A percentile compares a stretch with the other conserved stretches of the same genome.
Conservation (phyloP, 2,888 invertebrate species). For the Ernsta delagoae region DNA sequence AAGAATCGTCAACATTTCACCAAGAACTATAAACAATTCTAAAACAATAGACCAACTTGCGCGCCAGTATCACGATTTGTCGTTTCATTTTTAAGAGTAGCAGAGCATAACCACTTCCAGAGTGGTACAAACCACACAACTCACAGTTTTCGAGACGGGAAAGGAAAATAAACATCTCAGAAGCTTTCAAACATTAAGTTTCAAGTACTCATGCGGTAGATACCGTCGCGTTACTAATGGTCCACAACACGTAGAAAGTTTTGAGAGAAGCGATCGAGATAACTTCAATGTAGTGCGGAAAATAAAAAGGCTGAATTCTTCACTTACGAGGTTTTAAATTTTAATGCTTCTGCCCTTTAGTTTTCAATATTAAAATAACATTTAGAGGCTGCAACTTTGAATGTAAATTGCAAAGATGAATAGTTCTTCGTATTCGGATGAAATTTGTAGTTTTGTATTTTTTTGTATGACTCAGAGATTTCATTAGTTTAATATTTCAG, state of each 20-base stretch:
- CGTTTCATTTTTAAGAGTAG: slow-evolving; percentile 15
- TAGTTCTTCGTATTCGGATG: too few species aligned
- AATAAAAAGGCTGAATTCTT: background rate
- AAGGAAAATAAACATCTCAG: slow-evolving; percentile 40
- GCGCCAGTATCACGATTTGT: slow-evolving; percentile 25
- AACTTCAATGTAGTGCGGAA: background rate
- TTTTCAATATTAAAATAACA: too few species aligned
- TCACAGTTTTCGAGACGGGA: slow-evolving; percentile 33
- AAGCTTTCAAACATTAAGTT: slow-evolving; percentile 42
- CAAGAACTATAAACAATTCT: slow-evolving; percentile 4
- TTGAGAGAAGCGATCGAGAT: slow-evolving; percentile 11
- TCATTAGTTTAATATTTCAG: too few species aligned
- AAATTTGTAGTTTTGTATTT: too few species aligned
- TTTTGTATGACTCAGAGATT: too few species aligned
- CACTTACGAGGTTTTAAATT: background rate
- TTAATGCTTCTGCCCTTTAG: too few species aligned
- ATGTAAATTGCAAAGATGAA: too few species aligned
- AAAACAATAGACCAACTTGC: background rate
- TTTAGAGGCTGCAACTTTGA: too few species aligned
- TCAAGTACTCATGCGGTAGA: slow-evolving; percentile 37
- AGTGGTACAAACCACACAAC: slow-evolving; percentile 31
- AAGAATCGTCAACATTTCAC: background rate
- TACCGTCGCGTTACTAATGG: slow-evolving; percentile 21
- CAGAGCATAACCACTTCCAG: slow-evolving; percentile 25
- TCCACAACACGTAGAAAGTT: slow-evolving; percentile 2